Base-by-base conservation (phyloP, 2,113 vertebrate genomes). In the Sterna hirundo region DNA sequence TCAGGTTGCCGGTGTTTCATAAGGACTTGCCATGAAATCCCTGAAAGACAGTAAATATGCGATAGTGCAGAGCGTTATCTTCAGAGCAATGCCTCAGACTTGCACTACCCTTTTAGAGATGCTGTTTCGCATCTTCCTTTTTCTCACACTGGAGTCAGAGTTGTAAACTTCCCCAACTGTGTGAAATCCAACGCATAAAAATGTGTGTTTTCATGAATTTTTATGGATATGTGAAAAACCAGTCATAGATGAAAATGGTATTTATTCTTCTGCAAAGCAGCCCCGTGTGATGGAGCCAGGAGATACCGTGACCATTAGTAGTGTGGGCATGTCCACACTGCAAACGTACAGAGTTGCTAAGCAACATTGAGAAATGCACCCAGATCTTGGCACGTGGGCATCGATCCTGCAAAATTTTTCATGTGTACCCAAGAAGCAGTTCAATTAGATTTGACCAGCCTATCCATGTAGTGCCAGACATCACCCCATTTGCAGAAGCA, bases 401-500 rank as follows among this genome's bases (percentile, higher is more conserved):
- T 34, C 8, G 29, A 66, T 83, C 83, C 68, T 72, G 49, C 26
- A 55, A 29, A n/a, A 9, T 40, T 47, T 13, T 40, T 21, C 54
- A 4, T 2, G 16, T 52, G 29, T 47, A 38, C 55, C 34, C 83
- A 51, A 70, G 64, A 51, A 70, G 68, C 58, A 74, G 60, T 13
- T 55, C 16, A 10, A 0, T 26, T 5, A 8, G 69, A 36, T 36
- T n/a, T 29, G 40, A 22, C 22, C 66, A 3, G 38, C 17, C 57
- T 26, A 1, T 5, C 36, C 78, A 5, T 7, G 25, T 3, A 55
- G 19, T 19, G 21, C 47, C 86, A 52, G 69, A 1, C 8, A 23
- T 5, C 54, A 34, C 1, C 36, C 15, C 13, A 0, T 4, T 26
- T 23, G 32, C 25, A 61, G 75, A 21, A 38, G 18, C 0, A 0